Evolutionary conservation across 1,140 invertebrate genomes (phyloP).

Genomic region (Neodiprion pinetum): DNA sequence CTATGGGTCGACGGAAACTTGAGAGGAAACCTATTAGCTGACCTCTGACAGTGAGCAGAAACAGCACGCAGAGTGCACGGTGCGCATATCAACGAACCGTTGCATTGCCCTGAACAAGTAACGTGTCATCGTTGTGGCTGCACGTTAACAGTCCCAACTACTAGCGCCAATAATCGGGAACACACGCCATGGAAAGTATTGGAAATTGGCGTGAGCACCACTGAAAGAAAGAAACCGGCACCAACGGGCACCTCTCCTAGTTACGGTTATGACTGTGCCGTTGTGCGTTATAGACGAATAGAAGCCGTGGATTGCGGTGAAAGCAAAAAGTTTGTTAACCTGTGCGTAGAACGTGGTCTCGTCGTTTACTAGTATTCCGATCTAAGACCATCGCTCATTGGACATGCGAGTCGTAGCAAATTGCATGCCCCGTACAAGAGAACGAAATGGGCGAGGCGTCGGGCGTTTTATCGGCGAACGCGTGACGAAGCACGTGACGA

Average conservation of each 20-base stretch:
- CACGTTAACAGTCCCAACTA: no score
- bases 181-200: no score
- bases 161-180: no score
- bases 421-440: background rate
- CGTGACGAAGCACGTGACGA: constrained; percentile 4
- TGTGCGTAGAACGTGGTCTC: background rate
- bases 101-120: no score
- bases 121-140: no score
- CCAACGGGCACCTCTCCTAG: background rate
- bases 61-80: no score
- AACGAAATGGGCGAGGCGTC: background rate
- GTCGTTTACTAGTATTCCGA: background rate
- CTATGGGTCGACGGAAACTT: no score
- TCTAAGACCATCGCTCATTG: background rate
- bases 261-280: background rate
- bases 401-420: background rate
- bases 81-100: no score
- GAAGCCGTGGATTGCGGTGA: background rate
- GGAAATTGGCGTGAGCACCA: background rate
- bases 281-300: no score
- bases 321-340: background rate
- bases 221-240: background rate
- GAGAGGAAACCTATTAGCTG: no score
- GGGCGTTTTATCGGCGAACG: background rate
- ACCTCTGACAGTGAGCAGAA: no score